A percentile compares a stretch with the other conserved stretches of the same genome.
phyloP scores from a whole-genome alignment of 2,113 vertebrate genomes.

The Cacatua alba region DNA sequence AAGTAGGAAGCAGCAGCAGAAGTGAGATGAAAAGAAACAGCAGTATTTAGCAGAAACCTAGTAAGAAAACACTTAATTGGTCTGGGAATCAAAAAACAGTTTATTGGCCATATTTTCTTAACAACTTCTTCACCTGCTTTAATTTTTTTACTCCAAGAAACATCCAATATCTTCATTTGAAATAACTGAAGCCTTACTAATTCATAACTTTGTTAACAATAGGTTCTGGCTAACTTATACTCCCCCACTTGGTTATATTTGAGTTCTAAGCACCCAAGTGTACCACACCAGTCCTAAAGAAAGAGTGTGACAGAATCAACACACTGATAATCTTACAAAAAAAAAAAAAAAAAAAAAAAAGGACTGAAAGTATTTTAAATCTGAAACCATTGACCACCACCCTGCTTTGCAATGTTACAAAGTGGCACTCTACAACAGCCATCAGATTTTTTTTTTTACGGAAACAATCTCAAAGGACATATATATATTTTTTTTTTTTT shows the following conservation, averaged over 20 bases:
- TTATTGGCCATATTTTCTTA: not conserved
- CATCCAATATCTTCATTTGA: not conserved
- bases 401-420: not conserved
- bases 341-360: not conserved
- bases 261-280: too few relatives aligned
- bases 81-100: not conserved
- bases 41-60: not conserved
- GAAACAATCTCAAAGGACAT: not conserved
- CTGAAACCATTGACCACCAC: not conserved
- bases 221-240: too few relatives aligned
- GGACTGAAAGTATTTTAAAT: not conserved
- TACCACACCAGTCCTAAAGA: not conserved
- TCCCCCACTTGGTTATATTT: too few relatives aligned
- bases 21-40: not conserved
- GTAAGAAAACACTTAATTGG: not conserved
- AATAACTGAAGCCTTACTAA: not conserved
- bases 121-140: not conserved
- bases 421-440: not conserved
- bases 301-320: not conserved
- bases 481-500: not conserved
- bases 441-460: not conserved
- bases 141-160: not conserved
- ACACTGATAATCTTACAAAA: not conserved
- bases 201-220: too few relatives aligned
- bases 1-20: not conserved